A percentile compares a stretch with the other conserved stretches of the same genome.
These are phyloP conservation scores for Zaprionus davidi DNA, from an alignment of 1,140 invertebrate species.

Conservation along the genomic window DNA sequence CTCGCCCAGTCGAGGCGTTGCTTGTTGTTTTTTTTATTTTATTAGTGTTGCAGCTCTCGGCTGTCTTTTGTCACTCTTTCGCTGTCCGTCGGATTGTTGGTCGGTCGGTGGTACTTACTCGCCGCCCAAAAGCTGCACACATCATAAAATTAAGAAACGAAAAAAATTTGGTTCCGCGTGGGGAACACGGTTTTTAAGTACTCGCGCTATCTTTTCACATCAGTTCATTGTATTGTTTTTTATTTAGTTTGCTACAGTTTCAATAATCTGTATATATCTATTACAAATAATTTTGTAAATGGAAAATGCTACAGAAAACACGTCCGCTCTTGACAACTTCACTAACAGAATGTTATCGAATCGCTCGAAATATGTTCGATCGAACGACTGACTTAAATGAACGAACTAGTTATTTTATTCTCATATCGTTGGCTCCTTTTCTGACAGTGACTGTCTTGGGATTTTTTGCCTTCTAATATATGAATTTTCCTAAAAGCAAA, in stretches of 20 bases:
- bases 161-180: conserved; percentile 73
- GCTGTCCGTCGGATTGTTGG: conserved; percentile 34
- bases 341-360: conserved; percentile 46
- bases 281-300: conserved; percentile 79
- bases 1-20: conserved; percentile 59
- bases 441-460: not conserved
- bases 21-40: conserved; percentile 63
- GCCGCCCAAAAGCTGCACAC: conserved; percentile 54
- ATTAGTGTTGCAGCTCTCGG: conserved; percentile 27
- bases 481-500: not conserved
- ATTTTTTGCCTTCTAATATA: not conserved
- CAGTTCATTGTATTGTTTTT: conserved; percentile 68
- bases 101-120: conserved; percentile 60
- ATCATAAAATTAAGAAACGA: conserved; percentile 74
- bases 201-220: conserved; percentile 62
- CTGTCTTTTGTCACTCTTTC: conserved; percentile 37
- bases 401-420: not conserved
- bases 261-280: conserved; percentile 47
- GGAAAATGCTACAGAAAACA: conserved; percentile 58
- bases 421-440: not conserved
- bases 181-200: conserved; percentile 61
- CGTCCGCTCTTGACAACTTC: conserved; percentile 52
- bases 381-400: not conserved
- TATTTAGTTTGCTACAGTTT: conserved; percentile 34
- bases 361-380: conserved; percentile 2